Evolutionary conservation across 2,113 vertebrate species (phyloP).

Genomic region (Geococcyx californianus): DNA sequence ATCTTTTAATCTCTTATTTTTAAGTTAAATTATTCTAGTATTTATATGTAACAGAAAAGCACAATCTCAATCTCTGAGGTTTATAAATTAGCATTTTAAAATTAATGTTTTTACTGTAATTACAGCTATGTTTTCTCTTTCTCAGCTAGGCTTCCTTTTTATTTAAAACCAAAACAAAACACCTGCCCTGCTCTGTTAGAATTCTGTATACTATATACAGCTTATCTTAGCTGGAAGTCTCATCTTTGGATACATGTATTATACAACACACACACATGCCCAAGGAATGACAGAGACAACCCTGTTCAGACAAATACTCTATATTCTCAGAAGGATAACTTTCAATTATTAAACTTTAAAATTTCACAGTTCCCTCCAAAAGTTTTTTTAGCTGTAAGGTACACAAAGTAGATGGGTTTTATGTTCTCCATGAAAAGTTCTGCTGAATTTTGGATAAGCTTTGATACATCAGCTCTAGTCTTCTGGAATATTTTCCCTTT

Average conservation of each 20-base stretch:
- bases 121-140: neutral
- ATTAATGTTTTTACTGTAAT: neutral
- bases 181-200: neutral
- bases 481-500: neutral
- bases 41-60: neutral
- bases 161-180: no score
- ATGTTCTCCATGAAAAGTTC: neutral
- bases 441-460: neutral
- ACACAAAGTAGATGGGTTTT: neutral
- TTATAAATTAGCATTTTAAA: neutral
- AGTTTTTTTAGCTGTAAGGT: neutral
- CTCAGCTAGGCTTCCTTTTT: neutral
- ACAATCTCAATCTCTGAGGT: neutral
- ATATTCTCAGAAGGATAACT: neutral
- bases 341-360: neutral
- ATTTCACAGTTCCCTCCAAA: neutral
- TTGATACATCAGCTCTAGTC: neutral
- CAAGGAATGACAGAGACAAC: neutral
- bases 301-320: neutral
- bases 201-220: neutral
- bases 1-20: neutral
- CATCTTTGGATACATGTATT: neutral
- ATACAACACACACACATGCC: rapidly evolving
- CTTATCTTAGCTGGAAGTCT: no score
- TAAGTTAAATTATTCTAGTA: neutral